phyloP scores from a whole-genome alignment of 2,888 invertebrate genomes.

The Invenusta paracnida region DNA sequence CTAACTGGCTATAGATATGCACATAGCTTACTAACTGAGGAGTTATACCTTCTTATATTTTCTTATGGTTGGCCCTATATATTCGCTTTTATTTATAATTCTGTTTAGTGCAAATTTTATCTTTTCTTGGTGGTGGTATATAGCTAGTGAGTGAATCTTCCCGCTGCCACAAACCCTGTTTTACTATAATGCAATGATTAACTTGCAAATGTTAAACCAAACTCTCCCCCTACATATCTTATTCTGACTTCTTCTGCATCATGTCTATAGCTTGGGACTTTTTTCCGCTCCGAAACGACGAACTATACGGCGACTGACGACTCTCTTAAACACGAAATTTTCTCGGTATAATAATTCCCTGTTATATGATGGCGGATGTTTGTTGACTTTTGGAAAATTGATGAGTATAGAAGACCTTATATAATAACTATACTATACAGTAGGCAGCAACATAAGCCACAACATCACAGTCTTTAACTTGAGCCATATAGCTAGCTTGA shows the following conservation, averaged over 20 bases:
- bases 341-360: slow-evolving; percentile 9
- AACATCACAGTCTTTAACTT: neutral
- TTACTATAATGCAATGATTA: neutral
- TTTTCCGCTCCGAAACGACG: too few species aligned
- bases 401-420: slow-evolving; percentile 12
- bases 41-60: too few species aligned
- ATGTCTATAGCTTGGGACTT: too few species aligned
- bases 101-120: slow-evolving; percentile 26
- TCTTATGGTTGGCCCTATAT: neutral
- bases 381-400: slow-evolving; percentile 27
- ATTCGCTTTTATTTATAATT: slow-evolving; percentile 8
- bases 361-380: slow-evolving; percentile 26
- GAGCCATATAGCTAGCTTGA: neutral
- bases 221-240: neutral
- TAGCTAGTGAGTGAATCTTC: neutral
- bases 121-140: neutral
- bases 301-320: too few species aligned
- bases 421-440: neutral
- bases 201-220: slow-evolving; percentile 9
- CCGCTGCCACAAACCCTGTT: neutral
- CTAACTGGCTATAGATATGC: too few species aligned
- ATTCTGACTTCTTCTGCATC: too few species aligned
- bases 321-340: slow-evolving; percentile 24
- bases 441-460: neutral
- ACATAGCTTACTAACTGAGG: too few species aligned